phyloP scores from a whole-genome alignment of 2,113 vertebrate genomes.

The Miniopterus natalensis region DNA sequence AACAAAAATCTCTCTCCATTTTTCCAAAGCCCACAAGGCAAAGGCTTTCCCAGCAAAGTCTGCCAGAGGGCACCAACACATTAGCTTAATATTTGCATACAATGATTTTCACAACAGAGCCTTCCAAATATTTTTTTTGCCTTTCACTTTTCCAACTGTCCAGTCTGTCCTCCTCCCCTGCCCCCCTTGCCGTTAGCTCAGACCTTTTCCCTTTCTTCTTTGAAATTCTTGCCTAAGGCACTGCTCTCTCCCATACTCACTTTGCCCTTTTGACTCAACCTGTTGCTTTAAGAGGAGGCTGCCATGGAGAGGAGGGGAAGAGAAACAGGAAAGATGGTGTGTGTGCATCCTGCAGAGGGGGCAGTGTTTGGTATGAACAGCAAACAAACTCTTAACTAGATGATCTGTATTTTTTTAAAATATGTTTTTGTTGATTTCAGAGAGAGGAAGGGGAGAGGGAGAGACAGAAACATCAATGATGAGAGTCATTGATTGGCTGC shows the following conservation, averaged over 20 bases:
- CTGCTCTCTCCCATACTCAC: not conserved
- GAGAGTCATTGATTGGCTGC: too few relatives aligned
- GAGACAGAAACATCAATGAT: too few relatives aligned
- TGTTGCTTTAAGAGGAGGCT: conserved; percentile 1
- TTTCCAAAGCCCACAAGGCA: not conserved
- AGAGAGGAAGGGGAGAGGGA: too few relatives aligned
- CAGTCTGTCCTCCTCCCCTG: not conserved
- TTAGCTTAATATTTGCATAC: conserved; percentile 57
- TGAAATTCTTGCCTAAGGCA: not conserved
- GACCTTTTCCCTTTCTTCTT: not conserved
- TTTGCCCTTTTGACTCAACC: not conserved
- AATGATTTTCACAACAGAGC: not conserved
- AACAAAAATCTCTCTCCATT: not conserved
- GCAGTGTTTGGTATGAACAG: not conserved
- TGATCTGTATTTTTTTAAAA: not conserved
- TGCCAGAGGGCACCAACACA: not conserved
- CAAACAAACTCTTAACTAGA: conserved; percentile 48
- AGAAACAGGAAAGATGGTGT: not conserved
- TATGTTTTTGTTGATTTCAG: too few relatives aligned
- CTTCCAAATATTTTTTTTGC: conserved; percentile 24
- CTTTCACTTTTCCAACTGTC: conserved; percentile 36
- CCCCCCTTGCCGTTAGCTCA: too few relatives aligned
- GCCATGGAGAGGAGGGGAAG: not conserved
- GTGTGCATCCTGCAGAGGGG: not conserved
- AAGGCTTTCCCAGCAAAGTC: not conserved